These are phyloP conservation scores for Parazoanthus darwini DNA, from an alignment of 92 coral and sea anemone species.

Conservation along the genomic window DNA sequence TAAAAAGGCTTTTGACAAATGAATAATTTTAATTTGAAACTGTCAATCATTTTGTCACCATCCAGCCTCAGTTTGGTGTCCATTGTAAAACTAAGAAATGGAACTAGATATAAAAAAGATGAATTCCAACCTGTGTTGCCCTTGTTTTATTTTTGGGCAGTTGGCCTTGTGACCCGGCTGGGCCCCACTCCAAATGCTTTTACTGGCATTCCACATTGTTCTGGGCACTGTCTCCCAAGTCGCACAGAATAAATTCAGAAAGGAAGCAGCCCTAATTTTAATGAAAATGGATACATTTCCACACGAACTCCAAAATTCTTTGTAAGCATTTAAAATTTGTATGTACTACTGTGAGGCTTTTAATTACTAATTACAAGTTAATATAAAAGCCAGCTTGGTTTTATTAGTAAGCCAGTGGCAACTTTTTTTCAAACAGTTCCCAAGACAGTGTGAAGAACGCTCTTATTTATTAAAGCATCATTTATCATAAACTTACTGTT, in stretches of 20 bases:
- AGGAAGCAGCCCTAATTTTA: not conserved
- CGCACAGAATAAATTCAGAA: not conserved
- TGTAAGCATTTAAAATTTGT: too few relatives aligned
- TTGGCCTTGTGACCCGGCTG: conserved; percentile 33
- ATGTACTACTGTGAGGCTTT: not conserved
- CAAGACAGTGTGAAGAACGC: not conserved
- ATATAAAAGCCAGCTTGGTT: too few relatives aligned
- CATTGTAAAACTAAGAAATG: not conserved
- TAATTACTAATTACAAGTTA: not conserved
- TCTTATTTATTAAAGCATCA: not conserved
- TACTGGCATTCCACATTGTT: not conserved
- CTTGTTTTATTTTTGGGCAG: not conserved
- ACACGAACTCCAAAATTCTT: too few relatives aligned
- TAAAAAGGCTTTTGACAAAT: too few relatives aligned
- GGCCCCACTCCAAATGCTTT: conserved; percentile 48
- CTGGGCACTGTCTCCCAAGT: not conserved
- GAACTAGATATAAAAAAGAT: not conserved
- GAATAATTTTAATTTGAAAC: not conserved
- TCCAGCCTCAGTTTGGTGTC: not conserved
- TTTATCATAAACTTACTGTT: not conserved
- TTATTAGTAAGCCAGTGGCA: not conserved
- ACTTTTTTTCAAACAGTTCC: not conserved
- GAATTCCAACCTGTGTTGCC: not conserved
- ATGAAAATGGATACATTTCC: not conserved
- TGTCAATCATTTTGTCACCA: not conserved